phyloP scores from a whole-genome alignment of 2,888 invertebrate genomes.

The Hirtodrosophila confusa region DNA sequence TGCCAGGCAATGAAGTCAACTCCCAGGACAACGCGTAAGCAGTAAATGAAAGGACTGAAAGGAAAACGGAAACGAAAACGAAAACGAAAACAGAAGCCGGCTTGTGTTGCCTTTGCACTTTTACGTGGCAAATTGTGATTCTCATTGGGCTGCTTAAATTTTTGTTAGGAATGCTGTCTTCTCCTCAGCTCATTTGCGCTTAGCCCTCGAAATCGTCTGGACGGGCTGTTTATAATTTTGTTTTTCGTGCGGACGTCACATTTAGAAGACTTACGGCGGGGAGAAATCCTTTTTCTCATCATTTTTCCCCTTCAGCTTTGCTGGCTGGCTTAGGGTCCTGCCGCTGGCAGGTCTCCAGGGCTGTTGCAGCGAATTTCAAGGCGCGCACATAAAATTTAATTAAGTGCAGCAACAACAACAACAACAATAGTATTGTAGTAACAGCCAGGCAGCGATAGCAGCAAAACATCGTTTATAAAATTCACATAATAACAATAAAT shows the following conservation, averaged over 20 bases:
- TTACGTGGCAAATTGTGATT: conserved; percentile 28
- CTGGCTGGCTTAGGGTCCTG: background rate
- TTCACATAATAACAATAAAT: conserved; percentile 80
- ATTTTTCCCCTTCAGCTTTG: background rate
- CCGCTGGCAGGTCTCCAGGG: conserved; percentile 15
- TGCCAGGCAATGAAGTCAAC: conserved; percentile 36
- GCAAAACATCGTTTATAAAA: conserved; percentile 76
- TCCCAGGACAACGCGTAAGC: conserved; percentile 44
- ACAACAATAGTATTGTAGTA: conserved; percentile 25
- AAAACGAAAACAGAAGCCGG: conserved; percentile 18
- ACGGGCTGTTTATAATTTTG: conserved; percentile 40
- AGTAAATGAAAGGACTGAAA: conserved; percentile 39
- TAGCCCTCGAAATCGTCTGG: conserved; percentile 7
- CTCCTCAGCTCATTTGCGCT: conserved; percentile 45
- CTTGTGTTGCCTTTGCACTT: conserved; percentile 12
- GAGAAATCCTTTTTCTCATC: conserved; percentile 36
- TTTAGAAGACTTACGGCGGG: conserved; percentile 34
- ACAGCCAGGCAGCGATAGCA: conserved; percentile 18
- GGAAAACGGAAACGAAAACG: background rate
- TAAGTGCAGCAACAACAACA: conserved; percentile 73
- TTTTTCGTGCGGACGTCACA: conserved; percentile 40
- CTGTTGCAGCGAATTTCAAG: conserved; percentile 46
- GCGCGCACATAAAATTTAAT: conserved; percentile 75
- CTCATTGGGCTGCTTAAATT: conserved; percentile 51
- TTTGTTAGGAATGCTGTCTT: conserved; percentile 1